A percentile compares a stretch with the other conserved stretches of the same genome.
Conservation (phyloP, 1,140 invertebrate genomes). For the Homarus americanus region DNA sequence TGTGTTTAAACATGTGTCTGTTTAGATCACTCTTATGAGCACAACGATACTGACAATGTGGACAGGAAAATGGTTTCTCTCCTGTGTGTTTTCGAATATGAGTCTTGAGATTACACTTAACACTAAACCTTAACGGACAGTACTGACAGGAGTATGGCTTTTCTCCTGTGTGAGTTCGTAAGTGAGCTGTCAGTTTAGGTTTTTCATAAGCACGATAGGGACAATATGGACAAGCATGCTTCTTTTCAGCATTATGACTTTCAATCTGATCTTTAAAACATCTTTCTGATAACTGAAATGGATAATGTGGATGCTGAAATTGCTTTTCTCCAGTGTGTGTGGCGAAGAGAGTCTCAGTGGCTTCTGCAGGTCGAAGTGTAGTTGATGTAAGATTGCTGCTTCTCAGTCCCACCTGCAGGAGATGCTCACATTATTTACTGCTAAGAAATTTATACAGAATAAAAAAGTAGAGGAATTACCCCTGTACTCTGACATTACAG, state of each 20-base stretch:
- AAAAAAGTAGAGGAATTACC: background rate
- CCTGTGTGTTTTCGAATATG: conserved; percentile 30
- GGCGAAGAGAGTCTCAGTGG: conserved; percentile 9
- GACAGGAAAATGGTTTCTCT: conserved; percentile 21
- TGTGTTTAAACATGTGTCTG: conserved; percentile 19
- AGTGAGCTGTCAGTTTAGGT: background rate
- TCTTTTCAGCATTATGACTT: background rate
- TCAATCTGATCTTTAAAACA: conserved; percentile 14
- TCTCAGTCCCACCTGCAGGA: conserved; percentile 32
- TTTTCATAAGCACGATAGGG: conserved; percentile 3
- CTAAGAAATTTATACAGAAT: background rate
- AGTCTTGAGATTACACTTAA: conserved; percentile 36
- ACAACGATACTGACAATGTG: conserved; percentile 27
- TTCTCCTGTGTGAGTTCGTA: conserved; percentile 29
- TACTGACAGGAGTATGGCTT: conserved; percentile 22
- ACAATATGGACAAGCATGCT: background rate
- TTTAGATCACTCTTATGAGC: conserved; percentile 38
- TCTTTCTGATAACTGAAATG: conserved; percentile 18
- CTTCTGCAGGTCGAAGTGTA: conserved; percentile 3
- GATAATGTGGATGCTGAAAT: conserved; percentile 5
- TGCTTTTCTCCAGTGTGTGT: background rate
- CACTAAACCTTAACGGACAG: conserved; percentile 26
- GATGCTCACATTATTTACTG: conserved; percentile 11
- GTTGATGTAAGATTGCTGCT: conserved; percentile 8
- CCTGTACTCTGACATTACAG: background rate